Evolutionary conservation across 1,140 invertebrate genomes (phyloP), one percentile per base, ranked within the genome.

Genomic region (Macrostomum lignano): DNA sequence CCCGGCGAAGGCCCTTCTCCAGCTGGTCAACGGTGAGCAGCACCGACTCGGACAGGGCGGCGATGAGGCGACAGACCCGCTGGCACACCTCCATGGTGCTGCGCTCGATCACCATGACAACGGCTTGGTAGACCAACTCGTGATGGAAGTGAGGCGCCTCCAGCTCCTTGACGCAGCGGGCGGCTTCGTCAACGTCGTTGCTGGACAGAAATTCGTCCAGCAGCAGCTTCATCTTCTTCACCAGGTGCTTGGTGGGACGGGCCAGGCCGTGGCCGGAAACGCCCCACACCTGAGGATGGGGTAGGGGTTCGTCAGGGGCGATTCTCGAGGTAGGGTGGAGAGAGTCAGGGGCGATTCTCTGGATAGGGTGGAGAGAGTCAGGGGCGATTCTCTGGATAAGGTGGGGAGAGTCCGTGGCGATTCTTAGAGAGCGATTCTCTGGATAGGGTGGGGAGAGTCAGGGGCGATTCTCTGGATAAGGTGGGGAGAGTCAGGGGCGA

Each of bases 121-220:
- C 63, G 6, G 72, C 73, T 69, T 75, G 58, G 9, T 74, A 78
- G 14, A 79, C 74, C 22, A 84, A 61, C 60, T 84, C 78, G 57
- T 84, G 79, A 55, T 84, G 74, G 55, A 84, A 86, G 58, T 84
- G 78, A 7, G 79, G 79, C 33, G 84, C 78, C 60, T 84, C 77
- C 7, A 86, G 61, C 20, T 75, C 72, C 1, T 66, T 55, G 11
- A 86, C 63, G 46, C 75, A 79, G 17, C 71, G 63, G 41, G 48
- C 51, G 11, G 61, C 77, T 50, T 84, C 78, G 24, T 65, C 62
- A 7, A 74, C 54, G 52, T 82, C 78, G 1, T 71, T 65, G 1
- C 74, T 77, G 14, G 70, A 74, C 22, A 81, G 50, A 58, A 73
- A 82, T 57, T 84, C 78, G 46, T 77, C 68, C 30, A 86, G 62